Evolutionary conservation across 2,797 vertebrate genomes (phyloP).

Genomic region (Nasua narica): DNA sequence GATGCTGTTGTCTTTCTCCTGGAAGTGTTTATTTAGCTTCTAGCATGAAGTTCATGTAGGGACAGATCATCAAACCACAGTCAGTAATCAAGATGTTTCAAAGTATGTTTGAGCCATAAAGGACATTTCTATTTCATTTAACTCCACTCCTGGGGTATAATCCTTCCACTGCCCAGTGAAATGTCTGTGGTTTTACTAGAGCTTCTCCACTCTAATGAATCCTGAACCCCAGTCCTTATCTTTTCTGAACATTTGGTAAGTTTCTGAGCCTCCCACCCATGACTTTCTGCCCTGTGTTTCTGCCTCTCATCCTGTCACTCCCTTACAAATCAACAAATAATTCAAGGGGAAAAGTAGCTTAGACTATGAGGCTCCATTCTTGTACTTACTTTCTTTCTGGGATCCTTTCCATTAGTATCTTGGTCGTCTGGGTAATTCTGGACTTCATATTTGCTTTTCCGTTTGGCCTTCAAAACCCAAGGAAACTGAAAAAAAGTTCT

Average conservation of each 20-base stretch:
- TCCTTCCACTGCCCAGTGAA: neutral
- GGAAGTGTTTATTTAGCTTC: neutral
- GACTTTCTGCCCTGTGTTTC: neutral
- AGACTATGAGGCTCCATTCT: neutral
- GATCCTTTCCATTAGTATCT: neutral
- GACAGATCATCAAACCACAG: neutral
- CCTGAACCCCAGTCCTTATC: neutral
- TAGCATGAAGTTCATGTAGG: neutral
- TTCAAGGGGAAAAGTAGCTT: neutral
- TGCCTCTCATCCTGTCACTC: neutral
- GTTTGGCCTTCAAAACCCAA: neutral
- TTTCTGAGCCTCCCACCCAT: neutral
- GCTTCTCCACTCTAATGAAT: neutral
- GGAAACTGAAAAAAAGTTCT: neutral
- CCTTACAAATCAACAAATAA: neutral
- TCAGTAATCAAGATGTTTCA: neutral
- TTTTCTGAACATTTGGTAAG: neutral
- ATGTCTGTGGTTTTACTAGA: neutral
- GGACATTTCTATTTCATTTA: neutral
- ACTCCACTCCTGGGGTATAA: fast-evolving
- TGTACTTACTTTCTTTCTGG: neutral
- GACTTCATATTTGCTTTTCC: neutral
- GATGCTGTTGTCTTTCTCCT: neutral
- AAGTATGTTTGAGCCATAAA: neutral
- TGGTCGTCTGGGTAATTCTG: neutral